phyloP scores from a whole-genome alignment of 1,140 invertebrate species.

The Papilio helenus region DNA sequence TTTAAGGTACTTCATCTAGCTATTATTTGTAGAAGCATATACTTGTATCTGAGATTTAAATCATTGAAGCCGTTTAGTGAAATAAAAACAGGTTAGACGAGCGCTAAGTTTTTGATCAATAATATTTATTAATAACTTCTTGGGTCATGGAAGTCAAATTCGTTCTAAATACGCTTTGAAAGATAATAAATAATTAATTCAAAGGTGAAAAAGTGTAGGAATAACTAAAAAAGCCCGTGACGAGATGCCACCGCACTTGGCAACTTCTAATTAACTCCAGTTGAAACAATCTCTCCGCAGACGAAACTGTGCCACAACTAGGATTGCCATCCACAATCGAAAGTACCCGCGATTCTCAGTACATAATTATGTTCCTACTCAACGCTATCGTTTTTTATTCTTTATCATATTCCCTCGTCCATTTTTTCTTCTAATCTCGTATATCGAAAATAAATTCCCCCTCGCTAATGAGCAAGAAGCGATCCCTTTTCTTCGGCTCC shows the following conservation, averaged over 20 bases:
- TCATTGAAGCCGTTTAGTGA: too few species aligned
- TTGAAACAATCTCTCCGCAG: constrained; percentile 49
- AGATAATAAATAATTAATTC: too few species aligned
- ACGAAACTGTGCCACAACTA: constrained; percentile 45
- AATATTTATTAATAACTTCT: too few species aligned
- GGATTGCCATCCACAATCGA: constrained; percentile 52
- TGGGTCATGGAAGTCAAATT: not conserved
- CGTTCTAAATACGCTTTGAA: not conserved
- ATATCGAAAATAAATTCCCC: constrained; percentile 33
- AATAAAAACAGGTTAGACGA: too few species aligned
- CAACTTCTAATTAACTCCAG: constrained; percentile 63
- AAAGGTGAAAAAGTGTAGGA: constrained; percentile 5
- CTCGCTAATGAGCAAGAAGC: constrained; percentile 30
- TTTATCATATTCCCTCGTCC: constrained; percentile 20
- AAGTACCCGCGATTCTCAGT: constrained; percentile 32
- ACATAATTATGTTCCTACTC: constrained; percentile 26
- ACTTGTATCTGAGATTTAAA: too few species aligned
- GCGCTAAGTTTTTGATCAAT: too few species aligned
- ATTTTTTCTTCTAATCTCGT: constrained; percentile 27
- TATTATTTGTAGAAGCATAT: too few species aligned
- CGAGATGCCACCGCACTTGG: constrained; percentile 46
- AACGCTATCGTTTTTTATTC: not conserved
- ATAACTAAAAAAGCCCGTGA: constrained; percentile 43
- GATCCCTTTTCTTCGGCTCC: constrained; percentile 44
- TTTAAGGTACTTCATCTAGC: too few species aligned